Evolutionary conservation across 2,113 vertebrate genomes (phyloP).

Genomic region (Sander lucioperca): DNA sequence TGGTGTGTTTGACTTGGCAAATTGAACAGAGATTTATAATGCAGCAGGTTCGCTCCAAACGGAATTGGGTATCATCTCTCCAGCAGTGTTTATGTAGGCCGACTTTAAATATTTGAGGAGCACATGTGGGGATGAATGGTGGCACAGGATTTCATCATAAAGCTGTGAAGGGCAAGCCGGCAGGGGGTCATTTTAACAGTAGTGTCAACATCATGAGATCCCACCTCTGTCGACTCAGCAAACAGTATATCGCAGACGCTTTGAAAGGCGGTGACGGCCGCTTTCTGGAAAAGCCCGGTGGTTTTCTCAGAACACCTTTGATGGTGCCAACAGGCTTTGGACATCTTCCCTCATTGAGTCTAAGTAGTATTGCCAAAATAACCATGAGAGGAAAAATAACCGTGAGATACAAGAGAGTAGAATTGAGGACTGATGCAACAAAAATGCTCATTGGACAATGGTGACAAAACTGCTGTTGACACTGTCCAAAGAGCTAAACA

Average conservation of each 20-base stretch:
- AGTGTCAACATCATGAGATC: conserved; percentile 81
- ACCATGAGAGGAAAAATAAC: conserved; percentile 35
- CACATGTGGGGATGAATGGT: conserved; percentile 82
- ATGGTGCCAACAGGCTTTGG: conserved; percentile 59
- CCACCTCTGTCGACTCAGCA: conserved; percentile 78
- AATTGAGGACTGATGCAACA: conserved; percentile 36
- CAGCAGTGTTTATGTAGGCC: conserved; percentile 74
- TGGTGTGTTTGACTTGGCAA: conserved; percentile 73
- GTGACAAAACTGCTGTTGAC: conserved; percentile 29
- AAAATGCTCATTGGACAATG: conserved; percentile 23
- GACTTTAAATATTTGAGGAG: conserved; percentile 86
- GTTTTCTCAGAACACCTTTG: conserved; percentile 78
- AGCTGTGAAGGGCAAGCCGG: conserved; percentile 77
- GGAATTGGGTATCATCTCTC: conserved; percentile 59
- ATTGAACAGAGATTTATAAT: conserved; percentile 75
- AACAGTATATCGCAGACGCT: conserved; percentile 72
- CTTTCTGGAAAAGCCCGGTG: conserved; percentile 70
- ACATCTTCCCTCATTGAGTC: conserved; percentile 39
- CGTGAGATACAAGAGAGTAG: conserved; percentile 12
- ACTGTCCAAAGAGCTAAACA: conserved; percentile 31
- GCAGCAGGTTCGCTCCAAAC: conserved; percentile 51
- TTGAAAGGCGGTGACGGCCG: conserved; percentile 57
- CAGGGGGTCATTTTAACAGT: conserved; percentile 82
- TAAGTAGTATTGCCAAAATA: conserved; percentile 38
- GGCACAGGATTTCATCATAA: conserved; percentile 83